phyloP scores from a whole-genome alignment of 2,113 vertebrate genomes.

The Halcyon senegalensis region DNA sequence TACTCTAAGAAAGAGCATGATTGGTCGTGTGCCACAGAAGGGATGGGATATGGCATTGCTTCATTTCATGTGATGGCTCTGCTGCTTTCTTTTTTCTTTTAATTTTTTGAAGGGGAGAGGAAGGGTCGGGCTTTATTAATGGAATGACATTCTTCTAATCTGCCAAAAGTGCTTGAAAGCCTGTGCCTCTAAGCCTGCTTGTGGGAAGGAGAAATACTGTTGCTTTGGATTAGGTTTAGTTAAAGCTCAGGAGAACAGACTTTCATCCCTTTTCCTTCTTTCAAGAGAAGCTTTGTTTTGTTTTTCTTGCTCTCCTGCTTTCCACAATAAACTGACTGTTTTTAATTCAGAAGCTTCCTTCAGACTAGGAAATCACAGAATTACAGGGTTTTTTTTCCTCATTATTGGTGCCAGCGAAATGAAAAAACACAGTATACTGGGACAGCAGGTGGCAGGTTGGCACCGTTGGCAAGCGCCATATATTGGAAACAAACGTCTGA shows the following conservation, averaged over 20 bases:
- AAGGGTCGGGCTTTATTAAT: background rate
- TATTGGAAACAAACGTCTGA: background rate
- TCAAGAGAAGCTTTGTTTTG: background rate
- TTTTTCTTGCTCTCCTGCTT: background rate
- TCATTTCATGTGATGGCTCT: background rate
- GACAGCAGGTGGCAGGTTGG: background rate
- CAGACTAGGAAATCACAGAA: background rate
- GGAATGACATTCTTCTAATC: background rate
- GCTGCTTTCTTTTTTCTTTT: background rate
- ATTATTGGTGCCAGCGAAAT: background rate
- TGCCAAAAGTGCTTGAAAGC: background rate
- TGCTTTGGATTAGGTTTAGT: background rate
- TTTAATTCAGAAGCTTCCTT: slow-evolving; percentile 5
- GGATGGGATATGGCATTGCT: background rate
- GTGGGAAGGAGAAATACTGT: background rate
- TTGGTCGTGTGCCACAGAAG: background rate
- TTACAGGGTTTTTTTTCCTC: background rate
- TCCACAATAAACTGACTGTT: background rate
- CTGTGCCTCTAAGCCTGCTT: background rate
- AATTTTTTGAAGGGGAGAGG: background rate
- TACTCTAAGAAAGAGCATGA: background rate
- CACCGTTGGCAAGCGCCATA: rapidly evolving
- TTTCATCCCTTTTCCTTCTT: background rate
- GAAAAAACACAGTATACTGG: background rate
- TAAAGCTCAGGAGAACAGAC: background rate